A percentile compares a stretch with the other conserved stretches of the same genome.
These are phyloP conservation scores for Corella eumyota DNA, from an alignment of 23 tunicate genomes.

Conservation along the genomic window DNA sequence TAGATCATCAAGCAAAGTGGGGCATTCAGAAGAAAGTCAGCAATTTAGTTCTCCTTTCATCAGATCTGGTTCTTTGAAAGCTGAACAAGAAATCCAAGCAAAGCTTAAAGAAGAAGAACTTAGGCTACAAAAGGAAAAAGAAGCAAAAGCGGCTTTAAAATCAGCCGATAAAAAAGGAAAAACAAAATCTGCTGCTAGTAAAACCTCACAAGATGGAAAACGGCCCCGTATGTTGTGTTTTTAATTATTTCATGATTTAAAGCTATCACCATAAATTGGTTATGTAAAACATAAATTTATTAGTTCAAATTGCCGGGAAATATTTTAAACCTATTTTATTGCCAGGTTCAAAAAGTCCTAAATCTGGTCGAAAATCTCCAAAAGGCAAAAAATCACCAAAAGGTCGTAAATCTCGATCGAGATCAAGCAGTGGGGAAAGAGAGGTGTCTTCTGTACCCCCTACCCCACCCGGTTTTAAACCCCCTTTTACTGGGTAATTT, in stretches of 20 bases:
- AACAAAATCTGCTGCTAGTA: conserved; percentile 62
- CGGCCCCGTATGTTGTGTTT: conserved; percentile 28
- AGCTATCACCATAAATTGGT: background rate
- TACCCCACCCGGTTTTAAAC: background rate
- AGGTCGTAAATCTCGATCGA: conserved; percentile 54
- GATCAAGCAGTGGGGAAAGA: conserved; percentile 37
- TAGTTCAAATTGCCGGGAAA: background rate
- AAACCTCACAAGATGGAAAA: conserved; percentile 63
- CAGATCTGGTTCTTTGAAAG: conserved; percentile 60
- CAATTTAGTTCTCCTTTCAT: conserved; percentile 64
- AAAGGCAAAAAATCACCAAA: conserved; percentile 37
- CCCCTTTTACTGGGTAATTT: conserved; percentile 26
- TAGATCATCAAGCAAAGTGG: conserved; percentile 74
- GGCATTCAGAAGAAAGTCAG: conserved; percentile 29
- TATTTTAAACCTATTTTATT: no score
- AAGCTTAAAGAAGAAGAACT: conserved; percentile 68
- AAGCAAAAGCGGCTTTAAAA: conserved; percentile 41
- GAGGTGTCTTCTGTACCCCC: conserved; percentile 4
- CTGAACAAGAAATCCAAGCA: conserved; percentile 49
- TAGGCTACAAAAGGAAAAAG: conserved; percentile 32
- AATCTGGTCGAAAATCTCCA: background rate
- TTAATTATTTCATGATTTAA: background rate
- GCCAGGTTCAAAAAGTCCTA: background rate
- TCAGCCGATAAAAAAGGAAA: conserved; percentile 26
- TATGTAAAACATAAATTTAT: background rate